Evolutionary conservation across 2,113 vertebrate species (phyloP).

Genomic region (Oncorhynchus kisutch): DNA sequence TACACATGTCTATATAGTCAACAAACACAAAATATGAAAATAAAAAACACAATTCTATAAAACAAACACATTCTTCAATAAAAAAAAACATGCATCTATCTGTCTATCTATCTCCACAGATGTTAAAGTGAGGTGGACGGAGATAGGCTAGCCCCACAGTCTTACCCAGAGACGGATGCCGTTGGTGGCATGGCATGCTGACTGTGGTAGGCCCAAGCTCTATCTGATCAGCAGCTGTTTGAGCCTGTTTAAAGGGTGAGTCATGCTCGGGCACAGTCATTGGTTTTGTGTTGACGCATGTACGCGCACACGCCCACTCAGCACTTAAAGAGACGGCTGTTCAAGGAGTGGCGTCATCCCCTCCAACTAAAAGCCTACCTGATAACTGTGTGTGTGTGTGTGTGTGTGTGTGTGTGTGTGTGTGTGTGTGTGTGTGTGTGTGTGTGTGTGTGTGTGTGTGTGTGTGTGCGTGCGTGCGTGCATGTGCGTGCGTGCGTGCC

Average conservation of each 20-base stretch:
- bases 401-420: not conserved
- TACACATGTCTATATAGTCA: too few relatives aligned
- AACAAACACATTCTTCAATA: too few relatives aligned
- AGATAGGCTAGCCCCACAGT: not conserved
- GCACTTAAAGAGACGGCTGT: not conserved
- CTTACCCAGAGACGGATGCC: not conserved
- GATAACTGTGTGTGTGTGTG: not conserved
- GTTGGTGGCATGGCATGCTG: not conserved
- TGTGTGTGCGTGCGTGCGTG: too few relatives aligned
- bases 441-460: too few relatives aligned
- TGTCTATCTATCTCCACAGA: too few relatives aligned
- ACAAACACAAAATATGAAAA: too few relatives aligned
- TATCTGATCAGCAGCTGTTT: constrained; percentile 2
- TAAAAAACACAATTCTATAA: too few relatives aligned
- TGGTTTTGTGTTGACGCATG: not conserved
- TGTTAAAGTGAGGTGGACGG: too few relatives aligned
- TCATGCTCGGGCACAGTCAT: not conserved
- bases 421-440: too few relatives aligned
- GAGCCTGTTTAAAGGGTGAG: not conserved
- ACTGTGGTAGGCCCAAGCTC: not conserved
- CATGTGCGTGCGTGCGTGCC: too few relatives aligned
- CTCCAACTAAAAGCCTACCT: too few relatives aligned
- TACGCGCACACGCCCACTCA: not conserved
- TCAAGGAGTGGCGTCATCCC: not conserved
- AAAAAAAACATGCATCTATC: too few relatives aligned